Conservation (phyloP, 2,888 invertebrate species). For the Drosophila histrio region DNA sequence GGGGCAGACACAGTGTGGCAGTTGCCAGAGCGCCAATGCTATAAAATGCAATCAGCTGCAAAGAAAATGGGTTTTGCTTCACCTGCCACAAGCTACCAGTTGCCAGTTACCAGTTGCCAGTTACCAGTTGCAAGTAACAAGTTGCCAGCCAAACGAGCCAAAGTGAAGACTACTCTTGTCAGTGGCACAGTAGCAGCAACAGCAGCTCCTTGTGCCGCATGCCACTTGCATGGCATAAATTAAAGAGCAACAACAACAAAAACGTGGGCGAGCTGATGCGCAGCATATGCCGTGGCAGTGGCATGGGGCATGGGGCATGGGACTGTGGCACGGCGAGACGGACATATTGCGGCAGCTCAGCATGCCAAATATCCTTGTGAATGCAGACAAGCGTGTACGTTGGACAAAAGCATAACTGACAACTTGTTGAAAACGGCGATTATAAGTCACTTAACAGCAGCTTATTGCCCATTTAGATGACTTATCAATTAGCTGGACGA, state of each 20-base stretch:
- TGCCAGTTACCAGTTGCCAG: not conserved
- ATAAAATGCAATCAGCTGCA: slow-evolving; percentile 79
- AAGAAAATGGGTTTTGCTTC: slow-evolving; percentile 76
- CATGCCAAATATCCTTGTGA: slow-evolving; percentile 38
- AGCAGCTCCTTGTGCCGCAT: slow-evolving; percentile 18
- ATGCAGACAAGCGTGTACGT: slow-evolving; percentile 40
- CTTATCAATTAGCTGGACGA: slow-evolving; percentile 27
- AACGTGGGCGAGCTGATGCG: slow-evolving; percentile 12
- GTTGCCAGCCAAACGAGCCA: slow-evolving; percentile 2
- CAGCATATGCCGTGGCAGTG: slow-evolving; percentile 24
- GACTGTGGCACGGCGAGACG: not conserved
- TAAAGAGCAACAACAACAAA: slow-evolving; percentile 49
- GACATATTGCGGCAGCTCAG: slow-evolving; percentile 39
- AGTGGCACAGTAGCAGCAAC: not conserved
- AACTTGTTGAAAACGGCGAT: slow-evolving; percentile 56
- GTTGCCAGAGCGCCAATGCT: slow-evolving; percentile 56
- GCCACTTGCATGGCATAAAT: slow-evolving; percentile 69
- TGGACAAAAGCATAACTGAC: slow-evolving; percentile 33
- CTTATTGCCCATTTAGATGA: slow-evolving; percentile 19
- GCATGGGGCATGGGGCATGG: not conserved
- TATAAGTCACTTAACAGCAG: slow-evolving; percentile 39
- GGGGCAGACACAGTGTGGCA: slow-evolving; percentile 2
- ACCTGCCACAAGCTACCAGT: slow-evolving; percentile 53
- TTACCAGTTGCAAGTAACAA: no score
- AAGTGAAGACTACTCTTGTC: slow-evolving; percentile 1